Conservation (phyloP, 2,888 invertebrate species). For the Ormyrus thymus region DNA sequence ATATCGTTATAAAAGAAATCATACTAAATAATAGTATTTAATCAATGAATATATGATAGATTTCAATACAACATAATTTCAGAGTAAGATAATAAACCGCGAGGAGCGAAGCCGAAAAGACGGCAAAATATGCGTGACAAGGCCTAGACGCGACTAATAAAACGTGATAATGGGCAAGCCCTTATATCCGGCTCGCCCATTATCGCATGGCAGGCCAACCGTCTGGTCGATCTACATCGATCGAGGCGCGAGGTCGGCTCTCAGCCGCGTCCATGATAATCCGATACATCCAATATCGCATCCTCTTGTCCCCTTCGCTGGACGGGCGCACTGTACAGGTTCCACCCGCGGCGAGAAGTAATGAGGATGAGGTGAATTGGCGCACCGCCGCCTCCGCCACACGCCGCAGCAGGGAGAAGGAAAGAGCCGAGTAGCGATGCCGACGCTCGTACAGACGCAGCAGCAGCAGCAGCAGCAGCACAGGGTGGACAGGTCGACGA, state of each 20-base stretch:
- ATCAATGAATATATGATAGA: too few relatives aligned
- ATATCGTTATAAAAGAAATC: too few relatives aligned
- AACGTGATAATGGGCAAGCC: constrained; percentile 9
- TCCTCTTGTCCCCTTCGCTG: constrained; percentile 9
- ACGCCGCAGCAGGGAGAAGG: constrained; percentile 6
- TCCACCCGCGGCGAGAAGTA: constrained; percentile 49
- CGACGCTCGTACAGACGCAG: constrained; percentile 57
- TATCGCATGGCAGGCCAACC: not conserved
- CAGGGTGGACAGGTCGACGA: constrained; percentile 68
- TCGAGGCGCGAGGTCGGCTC: constrained; percentile 17
- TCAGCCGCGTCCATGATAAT: constrained; percentile 27
- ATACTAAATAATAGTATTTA: too few relatives aligned
- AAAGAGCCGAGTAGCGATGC: constrained; percentile 59
- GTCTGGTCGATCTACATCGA: constrained; percentile 20
- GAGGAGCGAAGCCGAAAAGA: too few relatives aligned
- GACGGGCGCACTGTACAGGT: constrained; percentile 13
- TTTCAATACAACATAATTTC: too few relatives aligned
- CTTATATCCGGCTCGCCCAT: constrained; percentile 27
- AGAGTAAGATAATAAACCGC: too few relatives aligned
- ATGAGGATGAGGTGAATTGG: constrained; percentile 66
- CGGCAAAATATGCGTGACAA: not conserved
- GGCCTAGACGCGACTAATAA: not conserved
- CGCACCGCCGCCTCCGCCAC: constrained; percentile 18
- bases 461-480: constrained; percentile 50
- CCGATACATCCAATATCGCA: constrained; percentile 44